Conservation (phyloP, 2,888 invertebrate species). For the Tholera decimalis region DNA sequence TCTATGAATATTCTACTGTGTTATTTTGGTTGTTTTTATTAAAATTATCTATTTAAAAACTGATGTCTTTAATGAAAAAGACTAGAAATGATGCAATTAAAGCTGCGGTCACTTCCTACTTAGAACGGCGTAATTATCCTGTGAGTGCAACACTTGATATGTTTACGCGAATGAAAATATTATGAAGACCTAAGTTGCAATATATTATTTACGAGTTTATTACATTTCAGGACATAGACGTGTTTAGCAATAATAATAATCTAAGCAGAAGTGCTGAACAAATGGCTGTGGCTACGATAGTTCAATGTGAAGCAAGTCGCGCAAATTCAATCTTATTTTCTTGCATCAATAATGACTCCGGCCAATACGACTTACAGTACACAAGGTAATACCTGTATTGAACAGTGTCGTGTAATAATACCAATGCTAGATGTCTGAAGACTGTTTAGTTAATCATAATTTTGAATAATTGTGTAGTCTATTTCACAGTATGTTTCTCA, state of each 20-base stretch:
- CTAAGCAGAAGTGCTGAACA: conserved; percentile 92
- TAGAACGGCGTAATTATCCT: conserved; percentile 93
- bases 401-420: neutral
- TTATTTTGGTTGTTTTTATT: conserved; percentile 47
- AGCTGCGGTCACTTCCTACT: conserved; percentile 93
- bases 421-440: neutral
- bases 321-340: conserved; percentile 95
- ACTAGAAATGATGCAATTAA: conserved; percentile 93
- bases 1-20: too few relatives aligned
- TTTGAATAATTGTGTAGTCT: too few relatives aligned
- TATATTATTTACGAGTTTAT: conserved; percentile 9
- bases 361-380: conserved; percentile 94
- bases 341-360: conserved; percentile 94
- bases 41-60: conserved; percentile 34
- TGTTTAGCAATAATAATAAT: conserved; percentile 91
- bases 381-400: conserved; percentile 88
- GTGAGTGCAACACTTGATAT: conserved; percentile 77
- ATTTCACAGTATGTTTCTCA: too few relatives aligned
- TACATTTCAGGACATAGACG: conserved; percentile 91
- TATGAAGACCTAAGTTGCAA: neutral
- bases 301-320: conserved; percentile 94
- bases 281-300: conserved; percentile 93
- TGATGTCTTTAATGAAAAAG: conserved; percentile 91
- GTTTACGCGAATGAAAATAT: neutral
- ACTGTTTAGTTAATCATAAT: neutral